Percentiles rank a stretch among this genome's conserved stretches.
These are phyloP conservation scores for Halictus rubicundus DNA, from an alignment of 1,140 invertebrate genomes.

Conservation along the genomic window DNA sequence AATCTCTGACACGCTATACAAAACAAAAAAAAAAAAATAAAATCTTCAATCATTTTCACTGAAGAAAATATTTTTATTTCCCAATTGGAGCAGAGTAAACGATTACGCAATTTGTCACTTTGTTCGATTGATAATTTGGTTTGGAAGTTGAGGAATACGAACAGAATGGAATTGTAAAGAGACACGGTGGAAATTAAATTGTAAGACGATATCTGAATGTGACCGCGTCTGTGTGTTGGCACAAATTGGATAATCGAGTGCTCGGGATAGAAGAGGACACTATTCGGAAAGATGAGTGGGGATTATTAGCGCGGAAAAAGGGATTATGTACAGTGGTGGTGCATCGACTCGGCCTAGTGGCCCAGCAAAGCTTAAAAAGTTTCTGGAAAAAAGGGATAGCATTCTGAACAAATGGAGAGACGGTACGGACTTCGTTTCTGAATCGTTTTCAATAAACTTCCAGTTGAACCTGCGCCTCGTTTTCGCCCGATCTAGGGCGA, in stretches of 20 bases:
- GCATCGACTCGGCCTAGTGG: constrained; percentile 71
- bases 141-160: background rate
- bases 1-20: background rate
- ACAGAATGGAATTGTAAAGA: background rate
- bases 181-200: background rate
- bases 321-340: constrained; percentile 73
- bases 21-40: too few species aligned
- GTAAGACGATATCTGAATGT: background rate
- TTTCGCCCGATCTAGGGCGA: background rate
- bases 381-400: constrained; percentile 70
- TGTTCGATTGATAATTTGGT: background rate
- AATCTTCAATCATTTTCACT: too few species aligned
- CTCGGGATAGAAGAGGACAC: background rate
- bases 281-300: constrained; percentile 1
- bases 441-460: background rate
- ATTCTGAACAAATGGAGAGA: constrained; percentile 77
- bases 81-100: background rate
- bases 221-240: background rate
- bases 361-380: constrained; percentile 71
- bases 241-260: constrained; percentile 3
- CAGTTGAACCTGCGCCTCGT: background rate
- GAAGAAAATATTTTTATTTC: background rate
- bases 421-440: constrained; percentile 65
- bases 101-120: background rate
- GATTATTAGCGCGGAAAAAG: constrained; percentile 17